Percentiles rank a stretch among this genome's conserved stretches.
These are phyloP conservation scores for Plestiodon gilberti DNA, from an alignment of 2,113 vertebrate species.

Conservation along the genomic window DNA sequence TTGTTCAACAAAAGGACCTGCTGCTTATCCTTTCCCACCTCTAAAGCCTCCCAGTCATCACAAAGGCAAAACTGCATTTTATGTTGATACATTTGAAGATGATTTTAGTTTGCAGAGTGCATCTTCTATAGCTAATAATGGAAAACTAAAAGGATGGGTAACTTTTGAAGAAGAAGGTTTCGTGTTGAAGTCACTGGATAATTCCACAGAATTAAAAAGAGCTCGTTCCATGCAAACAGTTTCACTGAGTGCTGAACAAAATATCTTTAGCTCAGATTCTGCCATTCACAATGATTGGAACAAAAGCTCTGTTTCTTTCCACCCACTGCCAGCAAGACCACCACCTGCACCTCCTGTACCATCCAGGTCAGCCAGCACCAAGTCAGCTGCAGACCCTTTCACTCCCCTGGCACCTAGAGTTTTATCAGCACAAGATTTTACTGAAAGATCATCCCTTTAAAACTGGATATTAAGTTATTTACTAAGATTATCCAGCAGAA, in stretches of 20 bases:
- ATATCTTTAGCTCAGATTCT: constrained; percentile 41
- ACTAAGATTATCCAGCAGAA: constrained; percentile 58
- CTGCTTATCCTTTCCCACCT: constrained; percentile 48
- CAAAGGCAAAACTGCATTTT: constrained; percentile 62
- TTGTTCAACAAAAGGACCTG: constrained; percentile 67
- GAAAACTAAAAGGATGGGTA: constrained; percentile 86
- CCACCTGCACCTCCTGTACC: constrained; percentile 80
- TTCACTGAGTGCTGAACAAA: constrained; percentile 42
- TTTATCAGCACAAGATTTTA: constrained; percentile 75
- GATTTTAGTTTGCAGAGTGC: constrained; percentile 51
- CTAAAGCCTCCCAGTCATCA: constrained; percentile 52
- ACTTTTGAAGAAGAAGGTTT: constrained; percentile 82
- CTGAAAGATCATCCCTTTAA: constrained; percentile 80
- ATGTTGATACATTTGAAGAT: constrained; percentile 56
- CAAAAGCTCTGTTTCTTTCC: constrained; percentile 72
- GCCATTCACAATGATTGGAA: constrained; percentile 79
- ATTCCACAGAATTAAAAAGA: constrained; percentile 47
- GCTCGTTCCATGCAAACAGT: constrained; percentile 40
- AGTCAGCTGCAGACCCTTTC: constrained; percentile 62
- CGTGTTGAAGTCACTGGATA: constrained; percentile 28
- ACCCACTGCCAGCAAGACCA: constrained; percentile 70
- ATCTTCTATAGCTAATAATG: constrained; percentile 51
- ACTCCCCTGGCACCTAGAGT: constrained; percentile 62
- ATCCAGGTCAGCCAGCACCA: constrained; percentile 70
- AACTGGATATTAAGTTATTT: constrained; percentile 48